These are phyloP conservation scores for Progne subis DNA, from an alignment of 2,113 vertebrate species.

Conservation along the genomic window DNA sequence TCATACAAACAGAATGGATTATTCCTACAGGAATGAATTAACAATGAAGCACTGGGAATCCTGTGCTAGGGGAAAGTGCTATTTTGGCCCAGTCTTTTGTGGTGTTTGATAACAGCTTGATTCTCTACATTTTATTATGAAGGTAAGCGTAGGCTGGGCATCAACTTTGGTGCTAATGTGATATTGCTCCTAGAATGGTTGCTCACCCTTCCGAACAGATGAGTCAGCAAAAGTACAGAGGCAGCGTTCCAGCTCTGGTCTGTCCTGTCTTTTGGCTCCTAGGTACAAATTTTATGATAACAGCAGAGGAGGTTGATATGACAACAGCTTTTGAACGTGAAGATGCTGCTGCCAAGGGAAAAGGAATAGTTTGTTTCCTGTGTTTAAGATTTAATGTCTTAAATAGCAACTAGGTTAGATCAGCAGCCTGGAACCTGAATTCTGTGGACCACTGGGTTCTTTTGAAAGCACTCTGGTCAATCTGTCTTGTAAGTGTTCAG, in stretches of 20 bases:
- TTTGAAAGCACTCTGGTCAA: not conserved
- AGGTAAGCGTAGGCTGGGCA: not conserved
- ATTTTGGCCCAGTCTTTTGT: not conserved
- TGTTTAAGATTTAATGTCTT: slow-evolving; percentile 3
- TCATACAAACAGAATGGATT: not conserved
- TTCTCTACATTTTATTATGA: not conserved
- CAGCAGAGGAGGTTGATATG: not conserved
- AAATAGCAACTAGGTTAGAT: not conserved
- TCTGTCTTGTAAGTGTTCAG: not conserved
- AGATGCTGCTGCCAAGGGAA: slow-evolving; percentile 10
- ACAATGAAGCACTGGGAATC: not conserved
- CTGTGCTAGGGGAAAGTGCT: not conserved
- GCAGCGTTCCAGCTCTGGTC: not conserved
- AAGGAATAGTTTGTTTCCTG: not conserved
- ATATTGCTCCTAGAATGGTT: not conserved
- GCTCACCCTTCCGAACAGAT: not conserved
- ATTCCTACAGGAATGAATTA: not conserved
- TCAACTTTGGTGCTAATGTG: not conserved
- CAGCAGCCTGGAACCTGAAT: not conserved
- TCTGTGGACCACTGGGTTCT: not conserved
- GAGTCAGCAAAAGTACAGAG: not conserved
- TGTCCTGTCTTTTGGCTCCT: not conserved
- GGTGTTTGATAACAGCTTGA: not conserved
- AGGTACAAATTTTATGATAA: not conserved
- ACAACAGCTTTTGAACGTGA: not conserved